Conservation (phyloP, 2,797 vertebrate genomes). For the Microctenopoma steveboyesi region DNA sequence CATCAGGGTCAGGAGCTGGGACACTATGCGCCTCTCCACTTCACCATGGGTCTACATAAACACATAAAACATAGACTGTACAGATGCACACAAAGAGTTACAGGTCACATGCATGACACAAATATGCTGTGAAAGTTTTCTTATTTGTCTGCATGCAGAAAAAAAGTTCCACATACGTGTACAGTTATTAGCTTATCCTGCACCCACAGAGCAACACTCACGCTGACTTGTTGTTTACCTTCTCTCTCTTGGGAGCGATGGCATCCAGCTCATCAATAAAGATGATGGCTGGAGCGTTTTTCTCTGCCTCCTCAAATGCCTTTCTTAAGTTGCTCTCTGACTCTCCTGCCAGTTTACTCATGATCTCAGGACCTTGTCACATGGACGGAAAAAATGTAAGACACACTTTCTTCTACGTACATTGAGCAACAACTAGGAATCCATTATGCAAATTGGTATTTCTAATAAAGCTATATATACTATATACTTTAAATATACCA, state of each 20-base stretch:
- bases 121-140: neutral
- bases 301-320: slow-evolving; percentile 96
- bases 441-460: neutral
- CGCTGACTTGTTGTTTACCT: slow-evolving; percentile 77
- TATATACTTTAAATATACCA: neutral
- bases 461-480: neutral
- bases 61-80: neutral
- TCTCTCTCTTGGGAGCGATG: slow-evolving; percentile 97
- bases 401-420: neutral
- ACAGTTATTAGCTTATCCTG: neutral
- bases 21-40: slow-evolving; percentile 95
- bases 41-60: slow-evolving; percentile 91
- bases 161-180: neutral
- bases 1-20: slow-evolving; percentile 96
- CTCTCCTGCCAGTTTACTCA: slow-evolving; percentile 97
- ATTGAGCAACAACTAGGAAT: slow-evolving; percentile 10
- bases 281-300: slow-evolving; percentile 96
- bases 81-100: neutral
- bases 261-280: slow-evolving; percentile 97
- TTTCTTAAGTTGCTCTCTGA: slow-evolving; percentile 97
- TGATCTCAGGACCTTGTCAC: slow-evolving; percentile 92
- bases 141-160: neutral
- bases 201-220: neutral
- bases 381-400: slow-evolving; percentile 23
- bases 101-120: slow-evolving; percentile 7